A percentile compares a stretch with the other conserved stretches of the same genome.
These are phyloP conservation scores for Fopius arisanus DNA, from an alignment of 1,140 invertebrate genomes.

Conservation along the genomic window DNA sequence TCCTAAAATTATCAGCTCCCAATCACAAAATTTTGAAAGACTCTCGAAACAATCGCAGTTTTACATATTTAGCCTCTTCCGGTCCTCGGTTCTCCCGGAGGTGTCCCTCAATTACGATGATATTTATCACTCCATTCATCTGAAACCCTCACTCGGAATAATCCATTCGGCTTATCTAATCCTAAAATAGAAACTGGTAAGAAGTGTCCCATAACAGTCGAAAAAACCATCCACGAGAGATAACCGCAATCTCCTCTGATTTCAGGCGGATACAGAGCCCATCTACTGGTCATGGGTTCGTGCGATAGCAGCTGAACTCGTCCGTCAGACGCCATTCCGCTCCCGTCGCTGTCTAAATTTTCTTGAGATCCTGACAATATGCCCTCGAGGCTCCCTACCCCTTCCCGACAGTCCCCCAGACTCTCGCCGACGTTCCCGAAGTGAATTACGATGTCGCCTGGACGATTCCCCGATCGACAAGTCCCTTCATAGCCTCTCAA, in stretches of 20 bases:
- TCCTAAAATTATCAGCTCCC: too few relatives aligned
- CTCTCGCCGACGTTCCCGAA: slow-evolving; percentile 54
- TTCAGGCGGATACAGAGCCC: slow-evolving; percentile 67
- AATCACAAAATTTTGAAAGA: too few relatives aligned
- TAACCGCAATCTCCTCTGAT: slow-evolving; percentile 34
- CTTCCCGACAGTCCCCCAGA: slow-evolving; percentile 55
- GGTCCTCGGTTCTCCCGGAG: too few relatives aligned
- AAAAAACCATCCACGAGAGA: too few relatives aligned
- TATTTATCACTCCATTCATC: too few relatives aligned
- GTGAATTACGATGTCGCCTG: slow-evolving; percentile 58
- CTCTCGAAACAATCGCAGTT: too few relatives aligned
- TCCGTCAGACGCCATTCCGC: slow-evolving; percentile 71
- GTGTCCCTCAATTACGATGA: too few relatives aligned
- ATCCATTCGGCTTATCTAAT: too few relatives aligned
- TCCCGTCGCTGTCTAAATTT: slow-evolving; percentile 61
- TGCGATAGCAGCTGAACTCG: slow-evolving; percentile 69
- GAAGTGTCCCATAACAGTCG: too few relatives aligned
- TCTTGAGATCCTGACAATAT: slow-evolving; percentile 60
- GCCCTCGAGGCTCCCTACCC: slow-evolving; percentile 51
- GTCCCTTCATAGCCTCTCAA: slow-evolving; percentile 26
- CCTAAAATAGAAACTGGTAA: too few relatives aligned
- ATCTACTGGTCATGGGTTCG: slow-evolving; percentile 72
- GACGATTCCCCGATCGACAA: slow-evolving; percentile 45
- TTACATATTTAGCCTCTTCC: too few relatives aligned
- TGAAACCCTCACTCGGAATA: too few relatives aligned